phyloP scores from a whole-genome alignment of 2,888 invertebrate genomes.

The Hydriomena furcata region DNA sequence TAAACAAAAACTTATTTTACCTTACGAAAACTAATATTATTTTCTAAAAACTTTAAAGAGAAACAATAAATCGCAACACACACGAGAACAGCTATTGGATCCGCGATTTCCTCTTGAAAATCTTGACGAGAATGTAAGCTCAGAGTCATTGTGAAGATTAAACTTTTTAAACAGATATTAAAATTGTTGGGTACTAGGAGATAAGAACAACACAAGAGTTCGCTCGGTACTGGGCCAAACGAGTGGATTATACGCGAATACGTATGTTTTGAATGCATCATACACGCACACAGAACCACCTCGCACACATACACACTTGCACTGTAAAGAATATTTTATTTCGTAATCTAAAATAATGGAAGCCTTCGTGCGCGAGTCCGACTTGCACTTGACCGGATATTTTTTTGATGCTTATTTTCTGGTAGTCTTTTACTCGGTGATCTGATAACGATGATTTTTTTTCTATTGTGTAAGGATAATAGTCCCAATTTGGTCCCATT shows the following conservation, averaged over 20 bases:
- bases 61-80: constrained; percentile 48
- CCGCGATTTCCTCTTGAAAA: constrained; percentile 34
- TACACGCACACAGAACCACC: constrained; percentile 16
- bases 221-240: constrained; percentile 45
- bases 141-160: constrained; percentile 46
- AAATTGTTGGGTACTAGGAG: constrained; percentile 42
- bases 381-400: too few relatives aligned
- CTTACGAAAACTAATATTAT: constrained; percentile 27
- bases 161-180: constrained; percentile 11
- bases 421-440: too few relatives aligned
- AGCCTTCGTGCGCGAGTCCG: too few relatives aligned
- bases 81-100: constrained; percentile 39
- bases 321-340: not conserved
- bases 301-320: constrained; percentile 3
- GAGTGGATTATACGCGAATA: constrained; percentile 42
- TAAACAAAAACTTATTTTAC: constrained; percentile 23
- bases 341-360: constrained; percentile 7
- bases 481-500: too few relatives aligned
- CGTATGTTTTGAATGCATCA: constrained; percentile 22
- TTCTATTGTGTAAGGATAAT: too few relatives aligned
- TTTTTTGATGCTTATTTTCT: too few relatives aligned
- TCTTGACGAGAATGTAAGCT: constrained; percentile 42
- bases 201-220: constrained; percentile 42
- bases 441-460: too few relatives aligned
- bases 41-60: constrained; percentile 11